Percentiles rank a stretch among this genome's conserved stretches.
Evolutionary conservation across 2,888 invertebrate genomes (phyloP).

Genomic region (Molorchus minor): DNA sequence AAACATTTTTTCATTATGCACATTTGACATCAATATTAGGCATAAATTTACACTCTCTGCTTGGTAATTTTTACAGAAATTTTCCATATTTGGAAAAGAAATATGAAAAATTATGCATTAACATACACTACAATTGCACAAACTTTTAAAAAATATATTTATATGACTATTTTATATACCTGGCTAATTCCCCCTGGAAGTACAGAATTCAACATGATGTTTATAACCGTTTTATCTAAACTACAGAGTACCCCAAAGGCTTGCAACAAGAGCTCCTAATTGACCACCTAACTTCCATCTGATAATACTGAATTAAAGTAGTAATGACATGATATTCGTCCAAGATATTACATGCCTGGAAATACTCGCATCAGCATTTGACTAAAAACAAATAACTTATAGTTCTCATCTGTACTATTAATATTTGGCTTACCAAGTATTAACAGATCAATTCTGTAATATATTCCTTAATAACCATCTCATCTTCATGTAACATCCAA

Average conservation of each 20-base stretch:
- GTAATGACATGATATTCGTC: constrained; percentile 86
- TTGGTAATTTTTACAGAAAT: too few relatives aligned
- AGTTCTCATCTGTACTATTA: neutral
- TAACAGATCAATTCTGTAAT: constrained; percentile 81
- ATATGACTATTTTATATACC: constrained; percentile 59
- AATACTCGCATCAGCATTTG: constrained; percentile 90
- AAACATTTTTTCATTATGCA: too few relatives aligned
- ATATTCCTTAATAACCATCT: constrained; percentile 86
- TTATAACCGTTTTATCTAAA: constrained; percentile 81
- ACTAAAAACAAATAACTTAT: constrained; percentile 66
- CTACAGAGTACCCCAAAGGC: constrained; percentile 90
- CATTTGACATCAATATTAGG: too few relatives aligned
- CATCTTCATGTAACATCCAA: constrained; percentile 96
- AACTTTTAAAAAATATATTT: neutral
- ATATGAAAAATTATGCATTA: neutral
- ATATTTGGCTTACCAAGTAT: constrained; percentile 72
- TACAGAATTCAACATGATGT: constrained; percentile 85
- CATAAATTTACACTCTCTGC: too few relatives aligned
- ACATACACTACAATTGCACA: too few relatives aligned
- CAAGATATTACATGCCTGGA: constrained; percentile 84
- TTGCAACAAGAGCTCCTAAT: too few relatives aligned
- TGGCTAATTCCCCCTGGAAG: constrained; percentile 90
- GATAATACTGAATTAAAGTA: constrained; percentile 91
- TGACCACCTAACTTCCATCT: constrained; percentile 93
- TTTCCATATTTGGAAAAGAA: too few relatives aligned